Evolutionary conservation across 1,140 invertebrate genomes (phyloP).

Genomic region (Neodiprion fabricii): DNA sequence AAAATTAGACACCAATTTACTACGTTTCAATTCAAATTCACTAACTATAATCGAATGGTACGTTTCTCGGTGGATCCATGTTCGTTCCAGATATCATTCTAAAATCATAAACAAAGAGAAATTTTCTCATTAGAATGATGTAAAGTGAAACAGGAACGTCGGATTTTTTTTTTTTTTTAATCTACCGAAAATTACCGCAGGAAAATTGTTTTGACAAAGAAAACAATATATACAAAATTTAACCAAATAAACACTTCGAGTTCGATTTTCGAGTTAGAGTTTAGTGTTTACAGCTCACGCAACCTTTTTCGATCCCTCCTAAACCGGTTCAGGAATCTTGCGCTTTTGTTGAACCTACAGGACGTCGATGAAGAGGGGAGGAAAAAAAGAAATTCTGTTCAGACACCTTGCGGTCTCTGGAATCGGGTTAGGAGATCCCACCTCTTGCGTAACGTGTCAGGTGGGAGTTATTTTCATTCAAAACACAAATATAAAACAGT

Average conservation of each 20-base stretch:
- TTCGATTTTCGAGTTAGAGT: no score
- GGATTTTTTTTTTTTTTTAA: no score
- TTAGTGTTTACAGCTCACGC: no score
- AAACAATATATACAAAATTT: not conserved
- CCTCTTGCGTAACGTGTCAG: no score
- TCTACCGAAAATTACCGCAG: no score
- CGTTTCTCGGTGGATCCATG: conserved; percentile 39
- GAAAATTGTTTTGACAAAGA: not conserved
- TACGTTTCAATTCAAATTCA: not conserved
- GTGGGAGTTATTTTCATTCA: no score
- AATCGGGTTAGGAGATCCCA: no score
- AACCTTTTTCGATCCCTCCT: no score
- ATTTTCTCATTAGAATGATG: not conserved
- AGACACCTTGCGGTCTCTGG: no score
- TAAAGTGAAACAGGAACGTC: not conserved
- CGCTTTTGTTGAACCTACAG: not conserved
- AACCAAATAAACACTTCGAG: no score
- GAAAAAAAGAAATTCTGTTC: not conserved
- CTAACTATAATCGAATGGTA: conserved; percentile 30
- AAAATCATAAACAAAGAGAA: not conserved
- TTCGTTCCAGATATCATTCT: not conserved
- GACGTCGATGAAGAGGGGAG: not conserved
- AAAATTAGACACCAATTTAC: no score
- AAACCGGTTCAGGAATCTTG: not conserved
- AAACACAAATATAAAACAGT: no score